phyloP scores from a whole-genome alignment of 2,888 invertebrate species.

The Invenusta paracnida region DNA sequence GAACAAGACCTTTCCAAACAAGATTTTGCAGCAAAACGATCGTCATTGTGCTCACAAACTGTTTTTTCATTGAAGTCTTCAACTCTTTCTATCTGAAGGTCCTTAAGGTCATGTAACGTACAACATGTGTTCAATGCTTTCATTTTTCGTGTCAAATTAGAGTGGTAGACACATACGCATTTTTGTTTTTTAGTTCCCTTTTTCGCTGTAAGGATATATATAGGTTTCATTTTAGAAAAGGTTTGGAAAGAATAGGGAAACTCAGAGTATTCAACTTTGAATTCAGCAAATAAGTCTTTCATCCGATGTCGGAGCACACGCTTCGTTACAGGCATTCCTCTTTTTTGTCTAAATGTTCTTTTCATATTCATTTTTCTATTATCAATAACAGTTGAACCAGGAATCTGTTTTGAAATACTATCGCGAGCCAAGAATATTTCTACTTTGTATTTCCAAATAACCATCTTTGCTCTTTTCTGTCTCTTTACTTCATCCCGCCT shows the following conservation, averaged over 20 bases:
- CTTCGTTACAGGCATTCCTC: conserved; percentile 3
- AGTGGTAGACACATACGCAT: background rate
- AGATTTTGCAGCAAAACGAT: conserved; percentile 6
- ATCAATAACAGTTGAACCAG: conserved; percentile 8
- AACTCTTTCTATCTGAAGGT: conserved; percentile 19
- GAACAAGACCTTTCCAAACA: conserved; percentile 26
- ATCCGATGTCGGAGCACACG: background rate
- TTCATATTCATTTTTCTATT: background rate
- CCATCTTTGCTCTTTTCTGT: background rate
- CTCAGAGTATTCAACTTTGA: conserved; percentile 4
- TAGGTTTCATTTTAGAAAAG: conserved; percentile 10
- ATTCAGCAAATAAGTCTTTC: background rate
- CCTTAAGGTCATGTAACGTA: background rate
- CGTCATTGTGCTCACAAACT: conserved; percentile 13
- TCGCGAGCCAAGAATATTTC: background rate
- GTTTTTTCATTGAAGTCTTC: conserved; percentile 3
- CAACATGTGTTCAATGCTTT: background rate
- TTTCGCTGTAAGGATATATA: background rate
- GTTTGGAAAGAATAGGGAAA: background rate
- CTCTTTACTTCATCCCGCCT: background rate
- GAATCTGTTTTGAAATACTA: conserved; percentile 1
- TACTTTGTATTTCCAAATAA: background rate
- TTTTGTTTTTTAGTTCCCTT: background rate
- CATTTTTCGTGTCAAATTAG: background rate
- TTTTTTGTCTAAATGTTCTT: background rate